Conservation (phyloP, 1,140 invertebrate genomes). For the Oedothorax gibbosus region DNA sequence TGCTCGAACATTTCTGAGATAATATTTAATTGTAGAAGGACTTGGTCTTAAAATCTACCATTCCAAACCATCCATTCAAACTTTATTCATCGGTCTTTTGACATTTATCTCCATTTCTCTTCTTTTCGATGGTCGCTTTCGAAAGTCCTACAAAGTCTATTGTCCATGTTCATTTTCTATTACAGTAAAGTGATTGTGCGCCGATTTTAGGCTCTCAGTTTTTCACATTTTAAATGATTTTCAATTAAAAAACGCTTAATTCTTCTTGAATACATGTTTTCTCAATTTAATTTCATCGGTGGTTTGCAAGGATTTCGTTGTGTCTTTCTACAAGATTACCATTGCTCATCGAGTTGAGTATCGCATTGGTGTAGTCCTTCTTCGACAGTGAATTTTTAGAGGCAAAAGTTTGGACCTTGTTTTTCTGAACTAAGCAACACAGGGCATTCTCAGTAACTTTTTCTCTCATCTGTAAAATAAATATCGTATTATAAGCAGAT, state of each 20-base stretch:
- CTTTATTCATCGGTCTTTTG: too few relatives aligned
- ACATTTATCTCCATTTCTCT: too few relatives aligned
- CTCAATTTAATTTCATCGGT: not conserved
- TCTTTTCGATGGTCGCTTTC: too few relatives aligned
- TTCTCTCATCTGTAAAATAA: constrained; percentile 37
- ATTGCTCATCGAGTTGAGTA: constrained; percentile 4
- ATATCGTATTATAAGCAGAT: too few relatives aligned
- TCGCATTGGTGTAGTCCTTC: not conserved
- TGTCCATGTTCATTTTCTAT: too few relatives aligned
- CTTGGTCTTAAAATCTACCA: too few relatives aligned
- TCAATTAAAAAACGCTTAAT: too few relatives aligned
- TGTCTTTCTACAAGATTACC: constrained; percentile 14
- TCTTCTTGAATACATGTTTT: too few relatives aligned
- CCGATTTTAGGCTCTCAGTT: not conserved
- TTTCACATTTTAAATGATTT: not conserved
- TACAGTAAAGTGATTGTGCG: not conserved
- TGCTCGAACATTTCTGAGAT: too few relatives aligned
- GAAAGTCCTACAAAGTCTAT: too few relatives aligned
- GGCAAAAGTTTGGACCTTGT: constrained; percentile 26
- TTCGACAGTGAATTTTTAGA: constrained; percentile 1
- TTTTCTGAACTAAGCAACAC: constrained; percentile 21
- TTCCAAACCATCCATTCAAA: too few relatives aligned
- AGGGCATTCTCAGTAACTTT: constrained; percentile 18
- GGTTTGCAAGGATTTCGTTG: not conserved
- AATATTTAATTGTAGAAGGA: too few relatives aligned